These are phyloP conservation scores for Pollenia labialis DNA, from an alignment of 2,888 invertebrate species.

Conservation along the genomic window DNA sequence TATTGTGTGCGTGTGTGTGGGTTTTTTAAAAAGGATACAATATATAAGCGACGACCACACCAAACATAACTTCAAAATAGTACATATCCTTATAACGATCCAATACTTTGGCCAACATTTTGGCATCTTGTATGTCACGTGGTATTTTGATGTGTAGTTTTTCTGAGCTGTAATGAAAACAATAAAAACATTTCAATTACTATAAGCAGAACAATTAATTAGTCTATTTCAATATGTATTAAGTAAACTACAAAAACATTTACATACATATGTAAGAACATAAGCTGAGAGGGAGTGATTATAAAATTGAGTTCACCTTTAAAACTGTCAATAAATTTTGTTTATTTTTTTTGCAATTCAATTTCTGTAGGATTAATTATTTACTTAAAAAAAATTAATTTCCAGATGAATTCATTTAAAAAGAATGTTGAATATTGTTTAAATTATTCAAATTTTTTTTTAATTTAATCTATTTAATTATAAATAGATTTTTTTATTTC, in stretches of 20 bases:
- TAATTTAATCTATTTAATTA: too few species aligned
- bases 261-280: neutral
- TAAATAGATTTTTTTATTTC: too few species aligned
- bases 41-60: slow-evolving; percentile 95
- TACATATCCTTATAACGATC: slow-evolving; percentile 96
- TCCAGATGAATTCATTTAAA: too few species aligned
- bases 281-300: too few species aligned
- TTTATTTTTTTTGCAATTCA: too few species aligned
- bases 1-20: too few species aligned
- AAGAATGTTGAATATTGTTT: too few species aligned
- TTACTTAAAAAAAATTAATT: too few species aligned
- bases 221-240: neutral
- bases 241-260: neutral
- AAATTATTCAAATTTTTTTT: too few species aligned
- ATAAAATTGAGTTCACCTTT: too few species aligned
- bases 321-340: too few species aligned
- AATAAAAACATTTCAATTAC: slow-evolving; percentile 29
- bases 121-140: slow-evolving; percentile 97
- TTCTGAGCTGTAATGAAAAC: slow-evolving; percentile 88
- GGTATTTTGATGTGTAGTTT: slow-evolving; percentile 94
- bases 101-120: slow-evolving; percentile 94
- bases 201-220: neutral
- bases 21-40: slow-evolving; percentile 88
- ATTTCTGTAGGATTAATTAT: too few species aligned
- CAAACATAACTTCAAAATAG: slow-evolving; percentile 95